These are phyloP conservation scores for Allolobophora icterica DNA, from an alignment of 2,888 invertebrate species.

Conservation along the genomic window DNA sequence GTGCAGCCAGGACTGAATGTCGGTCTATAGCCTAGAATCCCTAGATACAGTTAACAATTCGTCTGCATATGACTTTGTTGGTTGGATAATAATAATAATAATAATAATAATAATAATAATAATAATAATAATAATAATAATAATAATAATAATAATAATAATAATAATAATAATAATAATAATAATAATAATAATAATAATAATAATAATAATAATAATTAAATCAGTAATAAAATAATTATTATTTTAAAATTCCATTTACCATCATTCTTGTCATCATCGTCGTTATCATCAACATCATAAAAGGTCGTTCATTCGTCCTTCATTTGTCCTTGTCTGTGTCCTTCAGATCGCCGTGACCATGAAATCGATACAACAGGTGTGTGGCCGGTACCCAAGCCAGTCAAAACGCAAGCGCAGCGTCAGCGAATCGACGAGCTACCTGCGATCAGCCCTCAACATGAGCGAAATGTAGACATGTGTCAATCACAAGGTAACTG, in stretches of 20 bases:
- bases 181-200: neutral
- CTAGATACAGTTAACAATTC: too few relatives aligned
- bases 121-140: neutral
- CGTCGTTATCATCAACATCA: neutral
- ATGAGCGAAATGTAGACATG: constrained; percentile 14
- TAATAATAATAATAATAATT: neutral
- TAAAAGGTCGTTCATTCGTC: neutral
- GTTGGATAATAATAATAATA: constrained; percentile 24
- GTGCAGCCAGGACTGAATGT: too few relatives aligned
- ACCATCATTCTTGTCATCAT: neutral
- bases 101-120: neutral
- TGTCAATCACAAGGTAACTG: neutral
- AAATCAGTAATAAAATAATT: too few relatives aligned
- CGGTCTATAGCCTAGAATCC: too few relatives aligned
- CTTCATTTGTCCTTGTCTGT: neutral
- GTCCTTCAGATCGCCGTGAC: constrained; percentile 6
- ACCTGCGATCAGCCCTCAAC: constrained; percentile 20
- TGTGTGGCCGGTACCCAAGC: neutral
- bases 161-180: neutral
- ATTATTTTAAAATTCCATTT: too few relatives aligned
- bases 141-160: constrained; percentile 9
- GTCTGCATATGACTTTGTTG: too few relatives aligned
- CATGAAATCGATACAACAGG: constrained; percentile 13
- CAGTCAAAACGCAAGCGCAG: neutral
- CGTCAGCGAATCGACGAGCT: constrained; percentile 6